Evolutionary conservation across 2,888 invertebrate genomes (phyloP).

Genomic region (Plebejus anna): DNA sequence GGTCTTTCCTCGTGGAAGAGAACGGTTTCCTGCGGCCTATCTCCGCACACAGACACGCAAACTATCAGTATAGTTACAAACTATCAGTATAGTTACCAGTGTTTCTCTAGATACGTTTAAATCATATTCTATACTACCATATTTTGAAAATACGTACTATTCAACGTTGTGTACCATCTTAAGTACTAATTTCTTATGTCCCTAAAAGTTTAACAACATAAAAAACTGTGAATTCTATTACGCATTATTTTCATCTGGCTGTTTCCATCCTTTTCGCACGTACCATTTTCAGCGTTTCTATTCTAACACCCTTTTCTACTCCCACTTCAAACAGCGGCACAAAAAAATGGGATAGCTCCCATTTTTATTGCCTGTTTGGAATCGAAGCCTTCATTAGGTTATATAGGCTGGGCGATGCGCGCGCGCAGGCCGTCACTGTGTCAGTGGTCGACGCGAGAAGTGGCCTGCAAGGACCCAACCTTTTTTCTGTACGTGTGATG

Average conservation of each 20-base stretch:
- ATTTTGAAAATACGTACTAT: not conserved
- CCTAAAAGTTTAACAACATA: not conserved
- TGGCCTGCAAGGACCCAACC: conserved; percentile 77
- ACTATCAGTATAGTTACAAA: conserved; percentile 46
- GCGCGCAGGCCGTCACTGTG: conserved; percentile 74
- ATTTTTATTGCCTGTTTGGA: conserved; percentile 53
- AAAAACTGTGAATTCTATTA: not conserved
- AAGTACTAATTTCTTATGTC: not conserved
- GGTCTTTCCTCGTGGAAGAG: conserved; percentile 81
- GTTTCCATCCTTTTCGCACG: conserved; percentile 52
- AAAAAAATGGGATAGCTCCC: conserved; percentile 12
- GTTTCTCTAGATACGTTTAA: not conserved
- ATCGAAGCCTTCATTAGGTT: conserved; percentile 69
- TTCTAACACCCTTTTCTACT: conserved; percentile 66
- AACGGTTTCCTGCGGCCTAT: conserved; percentile 80
- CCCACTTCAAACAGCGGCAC: conserved; percentile 17
- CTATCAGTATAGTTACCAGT: conserved; percentile 34
- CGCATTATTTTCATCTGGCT: not conserved
- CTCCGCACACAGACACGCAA: conserved; percentile 70
- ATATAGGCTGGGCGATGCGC: conserved; percentile 76
- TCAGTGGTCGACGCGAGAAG: conserved; percentile 77
- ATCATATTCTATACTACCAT: not conserved
- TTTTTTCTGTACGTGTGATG: conserved; percentile 78
- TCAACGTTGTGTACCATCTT: not conserved
- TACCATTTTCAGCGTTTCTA: conserved; percentile 66